phyloP scores from a whole-genome alignment of 2,113 vertebrate species.

The Turdus rufiventris region DNA sequence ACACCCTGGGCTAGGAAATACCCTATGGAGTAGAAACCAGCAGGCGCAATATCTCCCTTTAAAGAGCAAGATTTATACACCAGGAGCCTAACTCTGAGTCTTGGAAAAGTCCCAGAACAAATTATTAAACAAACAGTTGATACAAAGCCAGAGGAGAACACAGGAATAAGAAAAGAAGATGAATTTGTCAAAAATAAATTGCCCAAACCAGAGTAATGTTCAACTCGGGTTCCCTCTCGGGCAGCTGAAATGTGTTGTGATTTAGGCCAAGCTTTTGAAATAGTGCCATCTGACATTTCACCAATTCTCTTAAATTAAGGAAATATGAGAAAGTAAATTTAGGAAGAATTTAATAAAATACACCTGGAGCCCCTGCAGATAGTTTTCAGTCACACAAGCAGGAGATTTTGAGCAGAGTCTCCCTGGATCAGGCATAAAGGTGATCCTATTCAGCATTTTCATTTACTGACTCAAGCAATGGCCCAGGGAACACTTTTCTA shows the following conservation, averaged over 20 bases:
- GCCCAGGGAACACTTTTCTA: neutral
- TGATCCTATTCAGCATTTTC: neutral
- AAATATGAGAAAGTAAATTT: neutral
- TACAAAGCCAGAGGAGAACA: neutral
- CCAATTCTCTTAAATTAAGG: neutral
- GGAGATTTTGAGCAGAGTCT: neutral
- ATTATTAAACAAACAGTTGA: neutral
- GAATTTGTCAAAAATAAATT: neutral
- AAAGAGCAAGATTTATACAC: neutral
- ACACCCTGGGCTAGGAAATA: neutral
- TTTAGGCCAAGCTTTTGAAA: neutral
- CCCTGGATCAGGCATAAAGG: neutral
- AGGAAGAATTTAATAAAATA: neutral
- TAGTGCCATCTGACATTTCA: neutral
- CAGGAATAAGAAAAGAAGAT: neutral
- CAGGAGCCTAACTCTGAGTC: neutral
- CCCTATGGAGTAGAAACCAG: accelerated
- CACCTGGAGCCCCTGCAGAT: neutral
- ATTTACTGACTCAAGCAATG: neutral
- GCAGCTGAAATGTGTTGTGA: accelerated
- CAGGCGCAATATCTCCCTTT: neutral
- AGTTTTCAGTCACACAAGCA: neutral
- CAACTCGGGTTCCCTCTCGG: neutral
- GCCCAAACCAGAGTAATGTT: neutral
- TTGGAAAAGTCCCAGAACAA: neutral